Conservation (phyloP, 2,888 invertebrate species). For the Altica lythri region DNA sequence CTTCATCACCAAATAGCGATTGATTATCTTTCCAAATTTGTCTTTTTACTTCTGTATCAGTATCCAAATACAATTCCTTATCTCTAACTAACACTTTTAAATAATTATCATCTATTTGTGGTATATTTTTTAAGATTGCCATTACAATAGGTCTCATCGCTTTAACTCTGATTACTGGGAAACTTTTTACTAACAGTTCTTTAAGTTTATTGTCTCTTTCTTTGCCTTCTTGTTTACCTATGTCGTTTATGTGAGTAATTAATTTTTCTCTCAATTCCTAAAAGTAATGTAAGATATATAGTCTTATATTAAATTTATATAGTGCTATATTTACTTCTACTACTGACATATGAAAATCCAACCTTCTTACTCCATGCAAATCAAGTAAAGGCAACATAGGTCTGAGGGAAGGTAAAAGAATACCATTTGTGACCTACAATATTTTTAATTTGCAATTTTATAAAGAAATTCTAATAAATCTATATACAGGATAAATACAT, state of each 20-base stretch:
- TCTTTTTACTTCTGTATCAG: slow-evolving; percentile 94
- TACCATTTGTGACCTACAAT: slow-evolving; percentile 85
- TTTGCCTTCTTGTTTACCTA: slow-evolving; percentile 73
- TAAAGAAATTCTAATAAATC: no score
- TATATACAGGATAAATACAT: no score
- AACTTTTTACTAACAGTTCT: slow-evolving; percentile 88
- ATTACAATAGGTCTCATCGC: slow-evolving; percentile 91
- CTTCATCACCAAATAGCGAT: slow-evolving; percentile 95
- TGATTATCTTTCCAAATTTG: slow-evolving; percentile 99
- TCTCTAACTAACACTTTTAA: slow-evolving; percentile 78
- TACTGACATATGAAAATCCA: slow-evolving; percentile 95
- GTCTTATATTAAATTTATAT: not conserved
- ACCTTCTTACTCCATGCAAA: slow-evolving; percentile 86
- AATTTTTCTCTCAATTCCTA: slow-evolving; percentile 71
- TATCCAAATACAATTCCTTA: slow-evolving; percentile 88
- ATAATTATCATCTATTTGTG: slow-evolving; percentile 91
- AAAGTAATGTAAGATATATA: slow-evolving; percentile 31
- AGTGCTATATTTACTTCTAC: slow-evolving; percentile 66
- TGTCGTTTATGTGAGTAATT: slow-evolving; percentile 80
- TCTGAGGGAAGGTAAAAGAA: slow-evolving; percentile 86
- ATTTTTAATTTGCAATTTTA: no score
- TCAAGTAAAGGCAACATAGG: slow-evolving; percentile 95
- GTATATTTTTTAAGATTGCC: slow-evolving; percentile 90
- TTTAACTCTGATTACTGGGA: slow-evolving; percentile 90
- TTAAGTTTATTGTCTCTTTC: slow-evolving; percentile 84